These are phyloP conservation scores for Julus scanicus DNA, from an alignment of 2,888 invertebrate genomes.

Conservation along the genomic window DNA sequence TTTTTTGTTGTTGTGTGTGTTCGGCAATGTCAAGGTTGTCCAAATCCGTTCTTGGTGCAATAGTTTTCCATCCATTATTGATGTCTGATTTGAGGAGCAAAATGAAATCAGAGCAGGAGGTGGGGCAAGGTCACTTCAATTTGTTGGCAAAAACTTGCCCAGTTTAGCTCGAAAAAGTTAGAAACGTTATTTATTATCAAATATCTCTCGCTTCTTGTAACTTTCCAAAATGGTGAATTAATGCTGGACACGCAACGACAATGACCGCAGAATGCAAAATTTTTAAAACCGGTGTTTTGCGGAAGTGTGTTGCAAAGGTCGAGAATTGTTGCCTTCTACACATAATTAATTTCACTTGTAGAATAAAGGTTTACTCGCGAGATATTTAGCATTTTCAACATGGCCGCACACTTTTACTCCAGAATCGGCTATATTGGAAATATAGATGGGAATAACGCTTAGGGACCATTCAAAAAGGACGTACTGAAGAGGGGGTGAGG, in stretches of 20 bases:
- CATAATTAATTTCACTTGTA: too few species aligned
- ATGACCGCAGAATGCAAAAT: background rate
- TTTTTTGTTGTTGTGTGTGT: background rate
- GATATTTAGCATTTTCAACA: too few species aligned
- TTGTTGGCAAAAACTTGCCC: conserved; percentile 1
- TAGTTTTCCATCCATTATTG: background rate
- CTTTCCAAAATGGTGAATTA: background rate
- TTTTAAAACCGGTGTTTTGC: too few species aligned
- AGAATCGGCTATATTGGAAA: too few species aligned
- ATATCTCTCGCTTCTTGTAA: background rate
- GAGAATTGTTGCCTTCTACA: too few species aligned
- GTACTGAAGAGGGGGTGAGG: too few species aligned
- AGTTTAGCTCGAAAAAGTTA: background rate
- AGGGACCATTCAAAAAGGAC: too few species aligned
- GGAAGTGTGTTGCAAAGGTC: too few species aligned
- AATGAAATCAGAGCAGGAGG: background rate
- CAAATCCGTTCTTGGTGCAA: background rate
- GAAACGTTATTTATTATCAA: background rate
- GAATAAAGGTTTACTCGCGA: too few species aligned
- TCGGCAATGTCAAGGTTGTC: background rate
- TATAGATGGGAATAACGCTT: too few species aligned
- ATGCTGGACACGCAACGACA: background rate
- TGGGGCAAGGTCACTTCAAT: background rate
- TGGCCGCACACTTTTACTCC: too few species aligned
- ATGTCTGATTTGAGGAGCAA: background rate